These are phyloP conservation scores for Drosophila glabriapex DNA, from an alignment of 2,888 invertebrate species.

Conservation along the genomic window DNA sequence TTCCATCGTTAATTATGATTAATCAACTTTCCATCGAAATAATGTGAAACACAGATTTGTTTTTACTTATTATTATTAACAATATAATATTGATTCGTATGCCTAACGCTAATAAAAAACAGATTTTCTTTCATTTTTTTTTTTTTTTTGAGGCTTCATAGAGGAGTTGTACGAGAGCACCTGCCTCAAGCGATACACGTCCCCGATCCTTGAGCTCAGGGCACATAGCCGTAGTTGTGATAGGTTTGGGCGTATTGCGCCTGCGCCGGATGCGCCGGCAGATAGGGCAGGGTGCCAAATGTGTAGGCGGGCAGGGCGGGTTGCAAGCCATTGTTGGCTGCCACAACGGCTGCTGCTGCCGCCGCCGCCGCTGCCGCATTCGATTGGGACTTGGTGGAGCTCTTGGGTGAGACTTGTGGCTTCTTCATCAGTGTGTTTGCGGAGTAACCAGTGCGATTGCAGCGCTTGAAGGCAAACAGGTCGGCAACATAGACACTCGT, in stretches of 20 bases:
- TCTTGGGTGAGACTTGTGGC: conserved; percentile 65
- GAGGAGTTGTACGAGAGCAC: conserved; percentile 7
- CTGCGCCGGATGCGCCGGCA: conserved; percentile 64
- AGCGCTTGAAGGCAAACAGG: conserved; percentile 70
- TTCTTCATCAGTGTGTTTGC: conserved; percentile 60
- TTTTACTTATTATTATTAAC: background rate
- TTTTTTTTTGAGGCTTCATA: background rate
- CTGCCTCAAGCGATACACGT: background rate
- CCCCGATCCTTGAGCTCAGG: conserved; percentile 47
- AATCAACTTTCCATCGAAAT: conserved; percentile 38
- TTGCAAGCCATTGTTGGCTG: conserved; percentile 45
- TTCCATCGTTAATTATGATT: background rate
- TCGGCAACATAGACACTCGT: conserved; percentile 72
- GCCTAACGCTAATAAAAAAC: conserved; percentile 31
- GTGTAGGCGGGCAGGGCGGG: conserved; percentile 81
- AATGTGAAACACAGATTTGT: background rate
- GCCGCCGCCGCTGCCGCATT: conserved; percentile 24
- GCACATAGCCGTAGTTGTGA: conserved; percentile 83
- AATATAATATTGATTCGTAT: background rate
- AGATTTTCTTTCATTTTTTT: conserved; percentile 3
- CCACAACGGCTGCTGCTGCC: conserved; percentile 1
- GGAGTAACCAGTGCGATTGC: conserved; percentile 55
- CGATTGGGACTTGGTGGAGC: conserved; percentile 60
- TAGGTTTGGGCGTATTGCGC: conserved; percentile 81
- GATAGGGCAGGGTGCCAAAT: conserved; percentile 80